These are phyloP conservation scores for Mycalesis mineus DNA, from an alignment of 2,888 invertebrate species.

Conservation along the genomic window DNA sequence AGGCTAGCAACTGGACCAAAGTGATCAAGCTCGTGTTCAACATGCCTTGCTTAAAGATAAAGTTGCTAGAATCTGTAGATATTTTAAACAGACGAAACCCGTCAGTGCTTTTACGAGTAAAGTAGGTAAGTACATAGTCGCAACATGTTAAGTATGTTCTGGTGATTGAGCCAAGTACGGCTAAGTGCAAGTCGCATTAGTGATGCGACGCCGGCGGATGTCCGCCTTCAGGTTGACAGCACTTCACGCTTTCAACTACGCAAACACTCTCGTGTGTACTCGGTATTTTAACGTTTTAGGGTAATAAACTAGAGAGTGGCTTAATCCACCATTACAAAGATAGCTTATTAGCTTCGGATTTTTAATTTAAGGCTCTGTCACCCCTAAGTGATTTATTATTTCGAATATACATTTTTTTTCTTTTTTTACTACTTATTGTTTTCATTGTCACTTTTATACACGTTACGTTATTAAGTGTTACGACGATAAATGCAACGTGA, in stretches of 20 bases:
- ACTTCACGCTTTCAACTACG: constrained; percentile 9
- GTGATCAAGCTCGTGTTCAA: no score
- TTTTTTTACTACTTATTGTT: no score
- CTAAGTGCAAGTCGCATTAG: constrained; percentile 15
- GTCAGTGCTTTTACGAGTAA: not conserved
- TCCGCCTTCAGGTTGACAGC: constrained; percentile 10
- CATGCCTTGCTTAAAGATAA: no score
- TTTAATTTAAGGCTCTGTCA: no score
- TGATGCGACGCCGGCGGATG: constrained; percentile 12
- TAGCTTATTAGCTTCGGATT: no score
- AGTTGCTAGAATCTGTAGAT: not conserved
- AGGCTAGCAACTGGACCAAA: no score
- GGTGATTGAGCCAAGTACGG: constrained; percentile 12
- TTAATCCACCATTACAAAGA: no score
- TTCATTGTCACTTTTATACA: no score
- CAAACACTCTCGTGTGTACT: constrained; percentile 5
- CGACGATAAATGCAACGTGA: no score
- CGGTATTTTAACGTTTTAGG: not conserved
- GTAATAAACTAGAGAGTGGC: not conserved
- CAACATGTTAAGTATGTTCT: not conserved
- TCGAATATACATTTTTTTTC: no score
- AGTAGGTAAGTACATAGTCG: not conserved
- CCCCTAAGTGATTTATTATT: no score
- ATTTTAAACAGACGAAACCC: not conserved
- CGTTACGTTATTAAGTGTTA: no score